Base-by-base conservation (phyloP, 2,797 vertebrate species). In the Echeneis naucrates region DNA sequence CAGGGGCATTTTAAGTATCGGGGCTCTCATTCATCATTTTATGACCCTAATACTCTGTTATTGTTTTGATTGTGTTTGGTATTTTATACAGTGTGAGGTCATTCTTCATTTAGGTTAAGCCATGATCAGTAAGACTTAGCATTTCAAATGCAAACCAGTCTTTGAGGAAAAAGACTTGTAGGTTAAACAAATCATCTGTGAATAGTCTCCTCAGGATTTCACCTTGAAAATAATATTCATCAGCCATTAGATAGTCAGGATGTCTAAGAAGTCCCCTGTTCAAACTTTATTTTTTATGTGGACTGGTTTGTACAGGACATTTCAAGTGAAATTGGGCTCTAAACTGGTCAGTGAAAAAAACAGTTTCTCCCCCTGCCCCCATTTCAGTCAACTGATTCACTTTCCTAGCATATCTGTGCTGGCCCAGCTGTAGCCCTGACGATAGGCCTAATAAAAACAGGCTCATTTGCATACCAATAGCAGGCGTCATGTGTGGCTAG, bases 371-470 rank as follows among this genome's bases (percentile, higher is more conserved):
- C 82, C 81, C 86, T 68, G 62, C 82, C 88, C 87, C 87, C 89
- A 78, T 55, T 65, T 72, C 82, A 78, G 83, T 87, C 83, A 82
- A 82, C 87, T 88, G 92, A 92, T 91, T 94, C 92, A 88, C 92
- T 93, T 88, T 90, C 80, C 72, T 75, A 87, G 91, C 93, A 95
- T 95, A 94, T 94, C 92, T 95, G 82, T 80, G 90, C 75, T 44
- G 78, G 92, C 78, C 92, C 93, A 94, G 94, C 94, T 94, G 94
- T 95, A 93, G 92, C 91, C 94, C 92, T 93, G 95, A 95, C 93
- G 93, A 95, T 94, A 91, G 89, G 84, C 89, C 92, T 91, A 92
- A 93, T 94, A 93, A 94, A 94, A 88, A 88, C 85, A 82, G 78
- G 3, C 3, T 83, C 67, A 95, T 95, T 95, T 93, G 92, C 95